Conservation (phyloP, 2,888 invertebrate species). For the Cataglyphis cursor region DNA sequence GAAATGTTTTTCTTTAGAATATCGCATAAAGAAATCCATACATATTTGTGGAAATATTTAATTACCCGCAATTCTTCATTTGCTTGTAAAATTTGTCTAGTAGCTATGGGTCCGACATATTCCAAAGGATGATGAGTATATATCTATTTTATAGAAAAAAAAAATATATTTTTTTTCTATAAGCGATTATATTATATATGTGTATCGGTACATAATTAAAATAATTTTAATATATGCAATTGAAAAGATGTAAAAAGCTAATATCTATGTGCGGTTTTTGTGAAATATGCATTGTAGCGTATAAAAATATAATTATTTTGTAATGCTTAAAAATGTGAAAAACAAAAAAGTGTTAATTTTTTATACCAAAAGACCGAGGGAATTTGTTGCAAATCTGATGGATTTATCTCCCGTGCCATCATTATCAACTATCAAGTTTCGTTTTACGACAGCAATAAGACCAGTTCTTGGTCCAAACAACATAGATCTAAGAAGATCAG, state of each 20-base stretch:
- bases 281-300: not conserved
- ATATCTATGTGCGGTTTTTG: not conserved
- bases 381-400: conserved; percentile 49
- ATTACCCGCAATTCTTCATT: conserved; percentile 65
- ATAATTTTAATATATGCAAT: not conserved
- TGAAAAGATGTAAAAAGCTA: not conserved
- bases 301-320: not conserved
- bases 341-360: not conserved
- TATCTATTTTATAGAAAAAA: conserved; percentile 70
- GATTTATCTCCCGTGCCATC: not conserved
- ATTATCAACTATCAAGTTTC: conserved; percentile 40
- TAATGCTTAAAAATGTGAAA: not conserved
- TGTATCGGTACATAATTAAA: not conserved
- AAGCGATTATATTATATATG: not conserved
- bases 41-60: not conserved
- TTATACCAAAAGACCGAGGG: conserved; percentile 65
- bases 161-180: too few species aligned
- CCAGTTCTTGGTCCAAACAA: conserved; percentile 63
- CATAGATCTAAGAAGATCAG: not conserved
- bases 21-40: not conserved
- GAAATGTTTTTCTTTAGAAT: conserved; percentile 19
- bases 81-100: conserved; percentile 59
- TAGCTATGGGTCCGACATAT: conserved; percentile 72
- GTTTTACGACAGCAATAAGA: conserved; percentile 60
- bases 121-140: conserved; percentile 79